phyloP scores from a whole-genome alignment of 1,140 invertebrate genomes.

The Lucilia sericata region DNA sequence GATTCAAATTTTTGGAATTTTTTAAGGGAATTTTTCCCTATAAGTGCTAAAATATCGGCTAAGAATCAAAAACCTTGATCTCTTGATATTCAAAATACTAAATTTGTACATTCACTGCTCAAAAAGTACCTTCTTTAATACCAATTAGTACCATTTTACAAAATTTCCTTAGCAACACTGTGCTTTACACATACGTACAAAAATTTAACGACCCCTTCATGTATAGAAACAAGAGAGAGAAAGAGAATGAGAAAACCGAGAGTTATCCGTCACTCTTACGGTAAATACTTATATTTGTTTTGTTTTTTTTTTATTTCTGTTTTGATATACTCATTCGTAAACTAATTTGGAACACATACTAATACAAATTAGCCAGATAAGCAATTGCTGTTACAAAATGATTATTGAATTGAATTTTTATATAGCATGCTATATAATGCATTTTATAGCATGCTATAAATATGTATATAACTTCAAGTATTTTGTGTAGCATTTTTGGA shows the following conservation, averaged over 20 bases:
- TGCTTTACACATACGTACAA: not conserved
- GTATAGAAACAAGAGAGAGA: not conserved
- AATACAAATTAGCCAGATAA: not conserved
- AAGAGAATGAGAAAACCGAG: too few species aligned
- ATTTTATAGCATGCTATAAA: constrained; percentile 24
- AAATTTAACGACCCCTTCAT: not conserved
- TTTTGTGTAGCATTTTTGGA: not conserved
- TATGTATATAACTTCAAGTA: not conserved
- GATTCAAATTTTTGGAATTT: too few species aligned
- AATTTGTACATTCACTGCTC: too few species aligned
- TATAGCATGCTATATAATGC: not conserved
- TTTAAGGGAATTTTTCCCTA: too few species aligned
- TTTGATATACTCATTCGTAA: constrained; percentile 38
- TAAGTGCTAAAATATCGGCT: too few species aligned
- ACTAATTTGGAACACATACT: constrained; percentile 1
- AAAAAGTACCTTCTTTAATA: too few species aligned
- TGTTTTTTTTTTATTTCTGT: constrained; percentile 31
- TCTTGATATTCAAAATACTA: too few species aligned
- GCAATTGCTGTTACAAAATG: too few species aligned
- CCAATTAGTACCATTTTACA: too few species aligned
- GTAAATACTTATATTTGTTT: not conserved
- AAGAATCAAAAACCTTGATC: too few species aligned
- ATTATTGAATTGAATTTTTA: not conserved
- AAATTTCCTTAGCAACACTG: too few species aligned
- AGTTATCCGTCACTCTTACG: not conserved